Evolutionary conservation across 2,113 vertebrate genomes (phyloP).

Genomic region (Oreochromis niloticus): DNA sequence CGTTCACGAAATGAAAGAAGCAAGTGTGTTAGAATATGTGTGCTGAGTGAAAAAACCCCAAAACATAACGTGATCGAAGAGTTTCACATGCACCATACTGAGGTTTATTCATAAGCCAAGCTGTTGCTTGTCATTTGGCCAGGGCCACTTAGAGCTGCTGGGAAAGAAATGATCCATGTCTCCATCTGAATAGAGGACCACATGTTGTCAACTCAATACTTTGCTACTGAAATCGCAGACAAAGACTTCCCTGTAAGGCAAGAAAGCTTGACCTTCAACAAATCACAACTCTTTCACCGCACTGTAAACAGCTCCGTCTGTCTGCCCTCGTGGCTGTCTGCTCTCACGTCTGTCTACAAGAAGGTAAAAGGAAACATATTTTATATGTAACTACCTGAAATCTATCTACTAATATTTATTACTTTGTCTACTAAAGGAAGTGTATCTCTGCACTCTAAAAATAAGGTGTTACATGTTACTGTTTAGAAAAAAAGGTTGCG

Average conservation of each 20-base stretch:
- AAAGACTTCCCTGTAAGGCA: conserved; percentile 52
- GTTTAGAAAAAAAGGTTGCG: fast-evolving
- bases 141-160: conserved; percentile 50
- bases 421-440: not conserved
- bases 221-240: conserved; percentile 60
- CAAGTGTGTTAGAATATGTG: not conserved
- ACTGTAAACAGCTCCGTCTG: conserved; percentile 6
- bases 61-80: conserved; percentile 22
- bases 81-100: conserved; percentile 38
- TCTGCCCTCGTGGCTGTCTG: not conserved
- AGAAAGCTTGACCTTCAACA: conserved; percentile 65
- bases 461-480: not conserved
- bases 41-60: not conserved
- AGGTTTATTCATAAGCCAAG: conserved; percentile 63
- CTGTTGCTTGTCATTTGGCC: conserved; percentile 63
- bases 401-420: not conserved
- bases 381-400: not conserved
- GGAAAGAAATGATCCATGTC: conserved; percentile 54
- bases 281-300: conserved; percentile 16
- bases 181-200: conserved; percentile 56
- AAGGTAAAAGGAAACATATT: not conserved
- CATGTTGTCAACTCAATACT: conserved; percentile 63
- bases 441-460: not conserved
- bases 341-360: not conserved
- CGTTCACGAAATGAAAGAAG: not conserved